Base-by-base conservation (phyloP, 1,140 invertebrate genomes). In the Heliconius hermathena region DNA sequence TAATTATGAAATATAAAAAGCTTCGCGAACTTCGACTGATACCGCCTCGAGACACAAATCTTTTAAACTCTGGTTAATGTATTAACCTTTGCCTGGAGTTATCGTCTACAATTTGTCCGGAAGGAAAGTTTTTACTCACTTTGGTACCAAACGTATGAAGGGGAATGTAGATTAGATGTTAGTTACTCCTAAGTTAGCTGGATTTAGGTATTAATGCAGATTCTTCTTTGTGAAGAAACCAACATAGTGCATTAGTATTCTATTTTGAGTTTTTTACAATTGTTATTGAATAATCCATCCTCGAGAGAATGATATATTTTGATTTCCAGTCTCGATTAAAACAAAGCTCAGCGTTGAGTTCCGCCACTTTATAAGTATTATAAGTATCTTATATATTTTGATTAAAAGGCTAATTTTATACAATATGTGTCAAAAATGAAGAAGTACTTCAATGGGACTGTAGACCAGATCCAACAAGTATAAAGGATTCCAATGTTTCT, bases 81-180 rank as follows among this genome's bases (percentile, higher is more conserved):
- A 91, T 92, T 90, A 91, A 90, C 89, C 89, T 90, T 91, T 89
- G 86, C 74, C 85, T 71, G 77, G 87, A 91, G 77, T 93, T 93
- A 93, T 92, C 89, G 87, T 84, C 54, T 73, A 74, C 89, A 87
- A 92, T 91, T 93, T 91, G 91, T 91, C 87, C 85, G 78, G 70
- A 79, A 90, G 89, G 90, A 91, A 92, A 93, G 88, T 91, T 93
- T 91, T 89, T 88, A 88, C 84, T 85, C 85, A 82, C 81, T 81
- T 83, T 78, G 83, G 84, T 85, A 57, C 84, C 80, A 86, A 86
- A 88, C 85, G 89, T 82, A 87, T 82, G 84, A 22, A 26, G 22
- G 0, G 9, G n/a, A 66, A 66, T 26, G 9, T 66, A 9, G 60
- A 46, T 46, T 46, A 46, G 41, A 46, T 46, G 41, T 46, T 46